Base-by-base conservation (phyloP, 2,888 invertebrate species). In the Sphinx pinastri region DNA sequence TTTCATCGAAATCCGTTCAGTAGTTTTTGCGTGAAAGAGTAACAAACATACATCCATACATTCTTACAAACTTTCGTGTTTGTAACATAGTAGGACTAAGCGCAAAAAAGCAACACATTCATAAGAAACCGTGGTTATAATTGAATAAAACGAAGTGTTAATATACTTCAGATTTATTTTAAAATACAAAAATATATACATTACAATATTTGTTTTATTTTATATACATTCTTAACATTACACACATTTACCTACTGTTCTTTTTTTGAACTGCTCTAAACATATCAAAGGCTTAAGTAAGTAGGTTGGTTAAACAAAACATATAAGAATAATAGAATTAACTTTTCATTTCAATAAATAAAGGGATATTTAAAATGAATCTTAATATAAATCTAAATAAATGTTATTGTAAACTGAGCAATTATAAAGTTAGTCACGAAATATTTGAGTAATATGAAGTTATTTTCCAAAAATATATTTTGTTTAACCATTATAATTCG, bases 151-250 rank as follows among this genome's bases (percentile, higher is more conserved):
- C 60, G 47, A 63, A 5, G 11, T 25, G 16, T 10, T 67, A 52
- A 67, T 31, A n/a, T 31, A 11, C 19, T 31, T 13, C 16, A 25
- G n/a, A 14, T 52, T 14, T 67, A 54, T 25, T 54, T 67, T 25
- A 54, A 38, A 25, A 13, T 38, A 38, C 13, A 38, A 54, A 52
- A 52, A 67, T 54, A 67, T 25, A 67, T 51, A 67, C 38, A 38
- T 67, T 5, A 49, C 49, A 49, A 60, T 45, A 60, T 60, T 49
- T 12, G 13, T 49, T 49, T 63, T 49, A 63, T 63, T 49, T 63
- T 63, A 60, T 63, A 63, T 49, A 63, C 60, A 63, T 47, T 8
- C 19, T 63, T 47, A 63, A 49, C 4, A 19, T 57, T 38, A 54
- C 8, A 54, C 2, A n/a, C n/a, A 54, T 54, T 54, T 59, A 52